Evolutionary conservation across 2,797 vertebrate genomes (phyloP), one percentile per base, ranked within the genome.

Genomic region (Notolabrus celidotus): DNA sequence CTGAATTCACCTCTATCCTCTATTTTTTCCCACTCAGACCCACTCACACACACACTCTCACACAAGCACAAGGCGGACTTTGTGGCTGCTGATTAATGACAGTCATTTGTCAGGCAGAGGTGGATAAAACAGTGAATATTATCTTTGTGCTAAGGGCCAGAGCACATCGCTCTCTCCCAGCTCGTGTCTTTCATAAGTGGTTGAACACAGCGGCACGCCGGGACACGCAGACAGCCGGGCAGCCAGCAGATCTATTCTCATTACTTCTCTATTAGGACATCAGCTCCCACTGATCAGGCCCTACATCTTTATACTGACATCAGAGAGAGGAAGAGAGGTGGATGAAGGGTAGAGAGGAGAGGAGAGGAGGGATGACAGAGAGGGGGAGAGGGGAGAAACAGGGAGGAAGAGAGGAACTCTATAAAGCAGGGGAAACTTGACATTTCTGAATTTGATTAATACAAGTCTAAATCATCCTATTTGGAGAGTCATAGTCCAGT

Each of bases 61-160:
- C 50, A 58, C 47, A 53, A 67, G 62, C 43, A 75, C 39, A 45
- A 25, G 54, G 68, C 45, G 46, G 67, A 71, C 68, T 81, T 53
- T 80, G 71, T 60, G 39, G 60, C 69, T 55, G 51, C 81, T 89
- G 90, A 93, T 94, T 93, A 91, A 94, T 93, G 91, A 86, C 78
- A 83, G 85, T 83, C 89, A 92, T 92, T 93, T 91, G 86, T 91
- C 90, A 91, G 72, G 87, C 89, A 84, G 86, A 88, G 86, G 83
- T 87, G 89, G 90, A 92, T 92, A 88, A 92, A 92, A 91, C 85
- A 86, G 79, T 82, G 90, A 92, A 92, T 92, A 92, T 93, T 92
- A 92, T 93, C 89, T 91, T 89, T 90, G 85, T 77, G 78, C 84
- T 90, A 88, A 89, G 81, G 85, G 86, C 84, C 83, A 66, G 77